These are phyloP conservation scores for Poeciliopsis paucimaculata DNA, from an alignment of 2,797 vertebrate species.

Conservation along the genomic window DNA sequence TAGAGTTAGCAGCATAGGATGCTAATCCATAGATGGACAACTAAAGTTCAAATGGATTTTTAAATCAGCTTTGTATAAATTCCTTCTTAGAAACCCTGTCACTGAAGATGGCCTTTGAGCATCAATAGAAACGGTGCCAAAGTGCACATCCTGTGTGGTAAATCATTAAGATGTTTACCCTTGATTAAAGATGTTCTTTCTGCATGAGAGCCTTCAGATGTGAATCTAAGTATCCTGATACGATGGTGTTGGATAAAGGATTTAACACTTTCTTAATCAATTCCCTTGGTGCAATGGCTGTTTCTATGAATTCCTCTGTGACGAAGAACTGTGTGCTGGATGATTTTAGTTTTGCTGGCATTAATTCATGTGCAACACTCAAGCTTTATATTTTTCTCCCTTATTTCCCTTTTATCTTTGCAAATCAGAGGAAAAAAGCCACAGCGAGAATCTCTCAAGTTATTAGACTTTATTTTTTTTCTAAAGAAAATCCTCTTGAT, in stretches of 20 bases:
- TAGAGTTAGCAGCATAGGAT: background rate
- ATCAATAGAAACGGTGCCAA: constrained; percentile 30
- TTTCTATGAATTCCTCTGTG: constrained; percentile 36
- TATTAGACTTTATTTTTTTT: background rate
- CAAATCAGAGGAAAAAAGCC: background rate
- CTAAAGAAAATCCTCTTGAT: background rate
- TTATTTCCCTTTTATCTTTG: constrained; percentile 24
- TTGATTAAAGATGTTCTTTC: constrained; percentile 57
- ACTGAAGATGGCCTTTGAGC: constrained; percentile 25
- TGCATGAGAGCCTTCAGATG: constrained; percentile 37
- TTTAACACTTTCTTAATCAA: constrained; percentile 47
- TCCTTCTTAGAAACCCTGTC: background rate
- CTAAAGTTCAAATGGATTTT: background rate
- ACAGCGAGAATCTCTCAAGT: background rate
- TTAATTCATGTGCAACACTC: constrained; percentile 3
- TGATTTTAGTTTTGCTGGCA: constrained; percentile 13
- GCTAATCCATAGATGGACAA: background rate
- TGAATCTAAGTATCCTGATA: constrained; percentile 33
- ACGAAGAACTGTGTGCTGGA: constrained; percentile 7
- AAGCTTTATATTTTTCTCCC: constrained; percentile 1
- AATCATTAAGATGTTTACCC: constrained; percentile 67
- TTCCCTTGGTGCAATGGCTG: constrained; percentile 41
- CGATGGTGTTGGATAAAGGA: constrained; percentile 60
- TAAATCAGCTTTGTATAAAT: background rate
- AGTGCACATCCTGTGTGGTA: constrained; percentile 43